phyloP scores from a whole-genome alignment of 2,797 vertebrate genomes.

The Lophura swinhoii region DNA sequence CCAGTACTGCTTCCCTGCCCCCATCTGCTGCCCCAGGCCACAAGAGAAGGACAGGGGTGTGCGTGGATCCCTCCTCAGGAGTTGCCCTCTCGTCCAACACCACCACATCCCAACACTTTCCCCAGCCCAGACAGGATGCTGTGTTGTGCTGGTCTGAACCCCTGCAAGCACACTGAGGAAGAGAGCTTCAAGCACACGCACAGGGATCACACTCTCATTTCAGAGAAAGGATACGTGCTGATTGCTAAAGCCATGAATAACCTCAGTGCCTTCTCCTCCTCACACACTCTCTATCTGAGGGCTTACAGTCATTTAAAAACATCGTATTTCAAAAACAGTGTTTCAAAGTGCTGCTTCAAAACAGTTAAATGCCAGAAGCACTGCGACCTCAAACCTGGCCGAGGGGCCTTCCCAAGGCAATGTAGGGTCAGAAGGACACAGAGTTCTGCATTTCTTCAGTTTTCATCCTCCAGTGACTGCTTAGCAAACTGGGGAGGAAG shows the following conservation, averaged over 20 bases:
- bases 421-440: neutral
- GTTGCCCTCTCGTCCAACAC: neutral
- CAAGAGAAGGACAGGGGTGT: neutral
- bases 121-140: neutral
- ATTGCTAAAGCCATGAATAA: neutral
- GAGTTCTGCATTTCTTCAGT: neutral
- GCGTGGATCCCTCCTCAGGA: neutral
- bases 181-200: neutral
- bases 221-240: neutral
- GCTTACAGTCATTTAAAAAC: neutral
- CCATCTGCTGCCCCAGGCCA: neutral
- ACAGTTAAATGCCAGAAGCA: neutral
- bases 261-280: neutral
- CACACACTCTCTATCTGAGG: neutral
- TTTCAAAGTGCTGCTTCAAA: neutral
- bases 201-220: rapidly evolving
- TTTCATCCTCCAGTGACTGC: neutral
- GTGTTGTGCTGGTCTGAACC: neutral
- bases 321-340: neutral
- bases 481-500: neutral
- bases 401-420: neutral
- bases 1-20: neutral
- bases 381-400: neutral
- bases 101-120: neutral
- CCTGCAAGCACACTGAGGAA: neutral